Conservation (phyloP, 2,113 vertebrate genomes). For the Tachysurus fulvidraco region DNA sequence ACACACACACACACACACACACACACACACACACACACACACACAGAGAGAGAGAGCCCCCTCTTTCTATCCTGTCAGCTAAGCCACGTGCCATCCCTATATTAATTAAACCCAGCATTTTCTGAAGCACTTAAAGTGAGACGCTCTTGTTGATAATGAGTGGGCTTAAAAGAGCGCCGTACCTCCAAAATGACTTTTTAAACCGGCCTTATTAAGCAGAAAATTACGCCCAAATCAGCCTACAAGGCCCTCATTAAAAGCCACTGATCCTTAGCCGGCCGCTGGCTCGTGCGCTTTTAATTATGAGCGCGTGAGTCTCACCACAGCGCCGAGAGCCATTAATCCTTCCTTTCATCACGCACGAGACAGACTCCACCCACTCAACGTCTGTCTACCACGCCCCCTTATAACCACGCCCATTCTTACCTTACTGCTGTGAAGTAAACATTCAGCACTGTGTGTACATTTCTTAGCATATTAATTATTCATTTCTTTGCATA, state of each 20-base stretch:
- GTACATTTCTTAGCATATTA: background rate
- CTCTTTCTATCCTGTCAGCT: slow-evolving; percentile 76
- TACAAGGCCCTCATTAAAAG: slow-evolving; percentile 92
- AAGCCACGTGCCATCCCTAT: slow-evolving; percentile 79
- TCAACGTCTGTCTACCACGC: slow-evolving; percentile 30
- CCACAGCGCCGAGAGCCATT: slow-evolving; percentile 86
- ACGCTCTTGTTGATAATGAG: slow-evolving; percentile 85
- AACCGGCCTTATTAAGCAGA: slow-evolving; percentile 92
- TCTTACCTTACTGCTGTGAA: background rate
- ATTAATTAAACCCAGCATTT: slow-evolving; percentile 88
- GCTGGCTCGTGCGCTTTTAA: slow-evolving; percentile 88
- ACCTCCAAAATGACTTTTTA: slow-evolving; percentile 89
- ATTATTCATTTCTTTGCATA: background rate
- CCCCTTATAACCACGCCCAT: background rate
- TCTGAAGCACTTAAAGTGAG: slow-evolving; percentile 83
- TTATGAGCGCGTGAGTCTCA: slow-evolving; percentile 83
- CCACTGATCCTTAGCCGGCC: slow-evolving; percentile 86
- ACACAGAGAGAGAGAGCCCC: slow-evolving; percentile 41
- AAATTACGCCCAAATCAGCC: slow-evolving; percentile 91
- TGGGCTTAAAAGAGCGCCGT: slow-evolving; percentile 86
- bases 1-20: too few species aligned
- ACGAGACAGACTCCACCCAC: slow-evolving; percentile 63
- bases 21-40: slow-evolving; percentile 47
- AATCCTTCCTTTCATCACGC: slow-evolving; percentile 86
- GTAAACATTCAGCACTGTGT: background rate